phyloP scores from a whole-genome alignment of 2,797 vertebrate species.

The Acestrorhynchus altus region DNA sequence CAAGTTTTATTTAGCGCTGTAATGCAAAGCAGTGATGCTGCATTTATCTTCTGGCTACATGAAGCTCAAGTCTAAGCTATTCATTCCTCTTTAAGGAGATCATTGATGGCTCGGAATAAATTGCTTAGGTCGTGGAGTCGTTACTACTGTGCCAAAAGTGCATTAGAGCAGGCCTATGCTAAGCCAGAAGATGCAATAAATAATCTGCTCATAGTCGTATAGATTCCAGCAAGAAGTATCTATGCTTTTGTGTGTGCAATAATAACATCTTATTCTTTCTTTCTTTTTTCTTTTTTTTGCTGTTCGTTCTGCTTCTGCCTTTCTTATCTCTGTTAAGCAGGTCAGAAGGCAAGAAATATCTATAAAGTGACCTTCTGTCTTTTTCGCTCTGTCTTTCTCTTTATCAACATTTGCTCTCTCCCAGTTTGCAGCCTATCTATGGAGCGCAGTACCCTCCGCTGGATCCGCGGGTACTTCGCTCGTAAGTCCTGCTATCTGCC shows the following conservation, averaged over 20 bases:
- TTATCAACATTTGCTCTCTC: conserved; percentile 58
- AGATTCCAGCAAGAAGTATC: neutral
- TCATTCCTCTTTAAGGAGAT: neutral
- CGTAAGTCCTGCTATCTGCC: conserved; percentile 80
- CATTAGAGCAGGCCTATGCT: neutral
- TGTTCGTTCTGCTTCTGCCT: neutral
- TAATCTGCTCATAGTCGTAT: neutral
- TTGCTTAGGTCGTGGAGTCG: neutral
- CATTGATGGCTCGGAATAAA: neutral
- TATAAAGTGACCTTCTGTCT: neutral
- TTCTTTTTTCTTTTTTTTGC: neutral
- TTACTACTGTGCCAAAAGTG: neutral
- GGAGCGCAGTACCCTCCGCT: conserved; percentile 97
- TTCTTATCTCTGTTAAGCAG: neutral
- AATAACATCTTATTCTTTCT: neutral
- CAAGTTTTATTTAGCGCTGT: neutral
- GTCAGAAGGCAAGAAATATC: neutral
- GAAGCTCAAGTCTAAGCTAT: neutral
- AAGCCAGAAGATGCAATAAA: neutral
- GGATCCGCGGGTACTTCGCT: conserved; percentile 88
- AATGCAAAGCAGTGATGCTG: conserved; percentile 1
- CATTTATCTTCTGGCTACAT: conserved; percentile 16
- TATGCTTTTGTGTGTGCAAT: neutral
- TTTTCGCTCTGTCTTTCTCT: conserved; percentile 57
- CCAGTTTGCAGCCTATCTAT: conserved; percentile 94